phyloP scores from a whole-genome alignment of 2,888 invertebrate genomes.

The Parochlus steinenii region DNA sequence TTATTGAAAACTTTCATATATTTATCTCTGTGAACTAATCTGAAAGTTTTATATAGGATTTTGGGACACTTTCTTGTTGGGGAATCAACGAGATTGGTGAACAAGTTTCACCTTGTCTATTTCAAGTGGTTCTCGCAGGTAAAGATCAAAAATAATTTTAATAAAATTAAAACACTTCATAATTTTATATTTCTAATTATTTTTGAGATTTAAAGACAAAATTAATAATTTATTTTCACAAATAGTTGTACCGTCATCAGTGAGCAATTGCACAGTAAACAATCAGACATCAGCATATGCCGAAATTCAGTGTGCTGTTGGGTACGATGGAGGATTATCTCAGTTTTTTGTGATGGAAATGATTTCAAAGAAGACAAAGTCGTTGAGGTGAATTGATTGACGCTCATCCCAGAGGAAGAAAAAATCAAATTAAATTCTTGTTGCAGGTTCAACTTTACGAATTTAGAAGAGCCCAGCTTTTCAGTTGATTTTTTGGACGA shows the following conservation, averaged over 20 bases:
- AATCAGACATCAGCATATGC: constrained; percentile 63
- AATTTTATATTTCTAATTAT: neutral
- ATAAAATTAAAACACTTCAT: neutral
- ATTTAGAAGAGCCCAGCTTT: constrained; percentile 29
- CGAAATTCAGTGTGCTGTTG: constrained; percentile 53
- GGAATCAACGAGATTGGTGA: constrained; percentile 60
- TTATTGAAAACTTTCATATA: neutral
- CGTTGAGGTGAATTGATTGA: constrained; percentile 13
- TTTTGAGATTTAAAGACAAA: neutral
- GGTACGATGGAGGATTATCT: constrained; percentile 67
- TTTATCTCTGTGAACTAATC: neutral
- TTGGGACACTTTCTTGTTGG: constrained; percentile 65
- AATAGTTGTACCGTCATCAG: constrained; percentile 58
- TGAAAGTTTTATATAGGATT: constrained; percentile 36
- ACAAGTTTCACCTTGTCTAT: constrained; percentile 59
- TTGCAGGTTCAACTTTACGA: constrained; percentile 28
- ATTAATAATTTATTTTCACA: constrained; percentile 1
- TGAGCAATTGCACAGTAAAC: constrained; percentile 58
- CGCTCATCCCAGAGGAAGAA: neutral
- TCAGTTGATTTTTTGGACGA: constrained; percentile 21
- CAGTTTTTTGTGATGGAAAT: constrained; percentile 61
- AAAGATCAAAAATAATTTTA: constrained; percentile 19
- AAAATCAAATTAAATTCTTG: neutral
- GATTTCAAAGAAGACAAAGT: constrained; percentile 21
- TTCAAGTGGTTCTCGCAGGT: constrained; percentile 72